Evolutionary conservation across 2,888 invertebrate species (phyloP).

Genomic region (Dinocampus coccinellae): DNA sequence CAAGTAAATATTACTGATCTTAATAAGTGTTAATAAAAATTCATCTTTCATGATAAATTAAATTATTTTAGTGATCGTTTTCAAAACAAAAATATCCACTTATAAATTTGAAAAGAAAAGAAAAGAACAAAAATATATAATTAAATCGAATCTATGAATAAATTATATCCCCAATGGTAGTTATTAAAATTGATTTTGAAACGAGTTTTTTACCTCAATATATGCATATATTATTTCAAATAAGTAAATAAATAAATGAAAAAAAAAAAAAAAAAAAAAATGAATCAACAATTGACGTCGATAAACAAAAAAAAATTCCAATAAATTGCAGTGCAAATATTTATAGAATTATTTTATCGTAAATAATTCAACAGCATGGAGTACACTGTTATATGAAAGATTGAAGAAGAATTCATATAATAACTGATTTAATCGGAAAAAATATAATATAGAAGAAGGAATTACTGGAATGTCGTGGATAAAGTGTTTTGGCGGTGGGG

Average conservation of each 20-base stretch:
- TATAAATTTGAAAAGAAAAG: conserved; percentile 8
- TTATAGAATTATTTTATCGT: conserved; percentile 8
- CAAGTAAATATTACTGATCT: neutral
- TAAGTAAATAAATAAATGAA: too few relatives aligned
- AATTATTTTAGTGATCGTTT: conserved; percentile 18
- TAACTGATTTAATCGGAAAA: conserved; percentile 20
- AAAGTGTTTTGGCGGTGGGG: conserved; percentile 66
- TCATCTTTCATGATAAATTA: neutral
- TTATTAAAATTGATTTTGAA: conserved; percentile 30
- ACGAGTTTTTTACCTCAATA: conserved; percentile 13
- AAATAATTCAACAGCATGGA: neutral
- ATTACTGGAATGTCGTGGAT: conserved; percentile 67
- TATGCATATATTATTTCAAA: neutral
- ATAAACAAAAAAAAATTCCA: conserved; percentile 7
- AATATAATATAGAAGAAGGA: conserved; percentile 41
- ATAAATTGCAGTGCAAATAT: neutral
- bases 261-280: conserved; percentile 9
- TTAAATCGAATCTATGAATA: neutral
- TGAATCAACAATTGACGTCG: conserved; percentile 10
- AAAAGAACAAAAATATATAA: neutral
- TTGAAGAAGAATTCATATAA: conserved; percentile 7
- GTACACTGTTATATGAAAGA: neutral
- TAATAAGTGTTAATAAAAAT: neutral
- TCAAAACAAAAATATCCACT: neutral
- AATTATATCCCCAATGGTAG: conserved; percentile 11